These are phyloP conservation scores for Phaedon cochleariae DNA, from an alignment of 2,888 invertebrate species.

Conservation along the genomic window DNA sequence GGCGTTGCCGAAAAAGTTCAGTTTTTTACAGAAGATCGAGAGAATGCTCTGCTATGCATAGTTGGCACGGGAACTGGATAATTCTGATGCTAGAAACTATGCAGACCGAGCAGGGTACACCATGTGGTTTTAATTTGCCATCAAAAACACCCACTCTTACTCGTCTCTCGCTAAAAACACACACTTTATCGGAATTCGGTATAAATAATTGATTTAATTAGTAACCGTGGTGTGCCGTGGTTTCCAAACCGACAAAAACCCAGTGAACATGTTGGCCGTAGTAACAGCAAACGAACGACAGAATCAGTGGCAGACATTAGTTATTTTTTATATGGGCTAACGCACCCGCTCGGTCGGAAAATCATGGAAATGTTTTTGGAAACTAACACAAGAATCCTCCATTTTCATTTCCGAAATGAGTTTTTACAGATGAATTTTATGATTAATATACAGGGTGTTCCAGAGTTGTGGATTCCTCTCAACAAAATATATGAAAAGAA, in stretches of 20 bases:
- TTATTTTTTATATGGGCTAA: background rate
- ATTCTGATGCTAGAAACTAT: slow-evolving; percentile 48
- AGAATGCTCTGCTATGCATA: slow-evolving; percentile 24
- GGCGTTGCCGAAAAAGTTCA: background rate
- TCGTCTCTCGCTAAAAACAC: slow-evolving; percentile 44
- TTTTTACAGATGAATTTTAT: too few species aligned
- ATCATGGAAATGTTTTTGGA: too few species aligned
- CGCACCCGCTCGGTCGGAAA: too few species aligned
- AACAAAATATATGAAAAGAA: too few species aligned
- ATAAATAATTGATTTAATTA: slow-evolving; percentile 54
- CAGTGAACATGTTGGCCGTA: slow-evolving; percentile 34
- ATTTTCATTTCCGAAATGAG: too few species aligned
- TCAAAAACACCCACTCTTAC: slow-evolving; percentile 37
- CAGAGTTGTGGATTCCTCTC: too few species aligned
- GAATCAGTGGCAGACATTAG: slow-evolving; percentile 7
- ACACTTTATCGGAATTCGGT: slow-evolving; percentile 49
- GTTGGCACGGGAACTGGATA: slow-evolving; percentile 56
- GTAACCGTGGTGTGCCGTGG: slow-evolving; percentile 31
- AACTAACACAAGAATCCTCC: too few species aligned
- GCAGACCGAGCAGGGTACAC: slow-evolving; percentile 36
- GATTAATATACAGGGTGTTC: too few species aligned
- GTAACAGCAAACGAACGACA: slow-evolving; percentile 1
- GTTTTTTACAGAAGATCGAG: too few species aligned
- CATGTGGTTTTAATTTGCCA: slow-evolving; percentile 58
- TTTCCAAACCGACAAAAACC: slow-evolving; percentile 33